Evolutionary conservation across 2,888 invertebrate species (phyloP).

Genomic region (Deilephila elpenor): DNA sequence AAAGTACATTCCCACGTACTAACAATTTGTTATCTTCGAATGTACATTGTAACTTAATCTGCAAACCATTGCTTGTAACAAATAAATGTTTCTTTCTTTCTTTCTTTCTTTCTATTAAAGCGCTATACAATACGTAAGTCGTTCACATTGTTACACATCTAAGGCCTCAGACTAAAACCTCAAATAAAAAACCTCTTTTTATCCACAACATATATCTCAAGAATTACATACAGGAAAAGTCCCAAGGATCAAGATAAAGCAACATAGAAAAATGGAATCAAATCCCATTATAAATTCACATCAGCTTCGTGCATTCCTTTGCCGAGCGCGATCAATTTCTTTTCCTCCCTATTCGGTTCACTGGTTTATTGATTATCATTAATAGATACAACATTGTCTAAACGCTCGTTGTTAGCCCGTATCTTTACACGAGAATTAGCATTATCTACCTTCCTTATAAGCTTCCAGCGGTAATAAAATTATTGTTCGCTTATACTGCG

Average conservation of each 20-base stretch:
- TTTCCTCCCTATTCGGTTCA: conserved; percentile 22
- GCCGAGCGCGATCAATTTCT: conserved; percentile 20
- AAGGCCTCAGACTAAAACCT: not conserved
- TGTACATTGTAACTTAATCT: not conserved
- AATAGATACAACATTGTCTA: conserved; percentile 29
- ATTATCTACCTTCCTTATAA: conserved; percentile 57
- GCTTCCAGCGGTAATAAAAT: conserved; percentile 43
- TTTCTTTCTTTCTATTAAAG: no score
- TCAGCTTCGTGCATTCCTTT: not conserved
- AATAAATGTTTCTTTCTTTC: no score
- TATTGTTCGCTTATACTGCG: conserved; percentile 41
- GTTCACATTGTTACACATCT: not conserved
- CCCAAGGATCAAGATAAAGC: conserved; percentile 2
- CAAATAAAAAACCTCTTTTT: not conserved
- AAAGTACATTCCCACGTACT: no score
- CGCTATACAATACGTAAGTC: not conserved
- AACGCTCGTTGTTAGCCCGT: conserved; percentile 26
- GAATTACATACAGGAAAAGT: not conserved
- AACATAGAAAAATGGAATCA: conserved; percentile 16
- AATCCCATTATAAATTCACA: conserved; percentile 19
- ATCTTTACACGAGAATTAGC: conserved; percentile 44
- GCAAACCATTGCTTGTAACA: no score
- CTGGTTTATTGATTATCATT: conserved; percentile 28
- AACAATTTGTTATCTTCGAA: no score
- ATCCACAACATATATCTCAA: not conserved